Conservation (phyloP, 2,888 invertebrate genomes). For the Eupithecia vulgata region DNA sequence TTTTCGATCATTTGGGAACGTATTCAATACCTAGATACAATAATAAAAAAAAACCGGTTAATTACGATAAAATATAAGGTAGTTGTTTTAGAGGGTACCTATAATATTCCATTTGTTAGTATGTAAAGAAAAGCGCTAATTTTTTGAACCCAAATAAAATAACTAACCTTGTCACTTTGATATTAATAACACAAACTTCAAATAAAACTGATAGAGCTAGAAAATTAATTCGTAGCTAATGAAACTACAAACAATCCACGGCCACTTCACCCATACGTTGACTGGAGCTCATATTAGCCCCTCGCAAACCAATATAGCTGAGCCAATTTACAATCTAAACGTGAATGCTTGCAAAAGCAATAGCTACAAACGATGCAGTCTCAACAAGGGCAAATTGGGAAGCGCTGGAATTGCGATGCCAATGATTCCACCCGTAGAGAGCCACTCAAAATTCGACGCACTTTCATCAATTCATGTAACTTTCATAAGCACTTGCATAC, state of each 20-base stretch:
- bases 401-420: slow-evolving; percentile 18
- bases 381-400: slow-evolving; percentile 22
- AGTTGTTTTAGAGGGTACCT: not conserved
- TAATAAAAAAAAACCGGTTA: not conserved
- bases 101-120: too few species aligned
- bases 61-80: not conserved
- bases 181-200: not conserved
- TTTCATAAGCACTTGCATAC: not conserved
- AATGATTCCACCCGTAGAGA: slow-evolving; percentile 19
- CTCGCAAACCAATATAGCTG: slow-evolving; percentile 8
- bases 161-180: not conserved
- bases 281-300: not conserved
- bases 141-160: not conserved
- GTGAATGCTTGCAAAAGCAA: slow-evolving; percentile 18
- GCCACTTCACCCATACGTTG: not conserved
- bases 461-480: not conserved
- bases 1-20: not conserved
- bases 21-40: not conserved
- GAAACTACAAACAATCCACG: not conserved
- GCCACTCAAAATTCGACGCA: slow-evolving; percentile 5
- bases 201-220: not conserved
- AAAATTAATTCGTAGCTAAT: not conserved
- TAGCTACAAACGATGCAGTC: slow-evolving; percentile 19
- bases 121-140: too few species aligned
- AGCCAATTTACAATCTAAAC: not conserved